phyloP scores from a whole-genome alignment of 2,888 invertebrate species.

The Mylabris sibirica region DNA sequence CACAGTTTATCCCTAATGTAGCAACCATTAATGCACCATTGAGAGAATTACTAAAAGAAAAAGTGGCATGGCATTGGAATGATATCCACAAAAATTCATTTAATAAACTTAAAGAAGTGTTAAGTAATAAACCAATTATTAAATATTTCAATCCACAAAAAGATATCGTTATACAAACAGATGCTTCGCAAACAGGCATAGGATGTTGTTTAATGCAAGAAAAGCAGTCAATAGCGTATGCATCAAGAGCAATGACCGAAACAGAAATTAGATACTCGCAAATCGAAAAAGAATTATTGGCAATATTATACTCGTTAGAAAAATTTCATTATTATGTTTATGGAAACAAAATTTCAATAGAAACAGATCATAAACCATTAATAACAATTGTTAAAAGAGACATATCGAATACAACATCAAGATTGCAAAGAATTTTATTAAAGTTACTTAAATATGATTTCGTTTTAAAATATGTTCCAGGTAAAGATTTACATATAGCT shows the following conservation, averaged over 20 bases:
- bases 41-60: constrained; percentile 33
- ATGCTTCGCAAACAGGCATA: constrained; percentile 34
- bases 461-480: constrained; percentile 36
- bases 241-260: constrained; percentile 35
- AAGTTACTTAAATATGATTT: constrained; percentile 36
- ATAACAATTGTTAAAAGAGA: constrained; percentile 39
- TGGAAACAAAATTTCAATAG: constrained; percentile 41
- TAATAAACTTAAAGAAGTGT: background rate
- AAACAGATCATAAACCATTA: constrained; percentile 50
- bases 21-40: constrained; percentile 33
- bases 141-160: constrained; percentile 31
- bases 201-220: constrained; percentile 38
- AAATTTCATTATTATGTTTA: constrained; percentile 50
- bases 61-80: no score
- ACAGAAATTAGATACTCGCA: constrained; percentile 45
- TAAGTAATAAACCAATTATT: constrained; percentile 32
- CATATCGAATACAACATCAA: constrained; percentile 22
- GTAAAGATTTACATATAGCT: constrained; percentile 40
- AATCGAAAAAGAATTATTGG: constrained; percentile 53
- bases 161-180: constrained; percentile 31
- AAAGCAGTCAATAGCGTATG: constrained; percentile 32
- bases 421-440: constrained; percentile 40
- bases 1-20: constrained; percentile 37
- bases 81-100: no score
- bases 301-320: constrained; percentile 45